phyloP scores from a whole-genome alignment of 1,140 invertebrate species.

The Lasioglossum baleicum region DNA sequence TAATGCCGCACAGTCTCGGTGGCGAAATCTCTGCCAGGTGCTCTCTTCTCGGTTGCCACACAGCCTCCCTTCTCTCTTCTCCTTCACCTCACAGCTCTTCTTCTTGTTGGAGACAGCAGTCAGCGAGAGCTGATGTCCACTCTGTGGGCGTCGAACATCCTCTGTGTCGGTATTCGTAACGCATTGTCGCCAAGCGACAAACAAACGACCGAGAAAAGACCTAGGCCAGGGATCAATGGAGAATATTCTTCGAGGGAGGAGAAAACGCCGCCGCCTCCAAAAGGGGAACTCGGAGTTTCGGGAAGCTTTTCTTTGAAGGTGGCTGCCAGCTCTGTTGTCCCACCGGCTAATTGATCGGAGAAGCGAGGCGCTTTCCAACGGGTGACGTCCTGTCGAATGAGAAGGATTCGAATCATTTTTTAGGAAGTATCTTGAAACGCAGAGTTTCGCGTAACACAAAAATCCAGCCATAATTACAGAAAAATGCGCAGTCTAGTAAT shows the following conservation, averaged over 20 bases:
- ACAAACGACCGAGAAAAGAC: conserved; percentile 59
- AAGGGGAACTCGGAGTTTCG: conserved; percentile 23
- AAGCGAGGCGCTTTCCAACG: not conserved
- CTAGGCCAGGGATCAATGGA: conserved; percentile 37
- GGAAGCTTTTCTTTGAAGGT: not conserved
- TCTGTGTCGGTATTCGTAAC: conserved; percentile 43
- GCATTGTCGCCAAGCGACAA: conserved; percentile 60
- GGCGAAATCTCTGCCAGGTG: conserved; percentile 68
- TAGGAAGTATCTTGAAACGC: too few relatives aligned
- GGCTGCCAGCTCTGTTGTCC: not conserved
- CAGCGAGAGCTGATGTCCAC: conserved; percentile 10
- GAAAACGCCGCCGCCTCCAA: not conserved
- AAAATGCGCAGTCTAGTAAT: too few relatives aligned
- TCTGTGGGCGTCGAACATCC: conserved; percentile 47
- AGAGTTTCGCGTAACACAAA: too few relatives aligned
- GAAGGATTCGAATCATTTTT: not conserved
- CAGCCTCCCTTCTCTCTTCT: not conserved
- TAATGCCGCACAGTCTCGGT: conserved; percentile 64
- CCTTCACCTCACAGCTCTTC: not conserved
- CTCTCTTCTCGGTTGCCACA: conserved; percentile 34
- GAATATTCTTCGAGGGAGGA: conserved; percentile 16
- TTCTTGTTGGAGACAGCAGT: not conserved
- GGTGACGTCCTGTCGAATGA: not conserved
- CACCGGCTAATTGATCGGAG: conserved; percentile 28
- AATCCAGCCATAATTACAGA: too few relatives aligned